Base-by-base conservation (phyloP, 2,113 vertebrate species). In the Cricetomys ansorgei region DNA sequence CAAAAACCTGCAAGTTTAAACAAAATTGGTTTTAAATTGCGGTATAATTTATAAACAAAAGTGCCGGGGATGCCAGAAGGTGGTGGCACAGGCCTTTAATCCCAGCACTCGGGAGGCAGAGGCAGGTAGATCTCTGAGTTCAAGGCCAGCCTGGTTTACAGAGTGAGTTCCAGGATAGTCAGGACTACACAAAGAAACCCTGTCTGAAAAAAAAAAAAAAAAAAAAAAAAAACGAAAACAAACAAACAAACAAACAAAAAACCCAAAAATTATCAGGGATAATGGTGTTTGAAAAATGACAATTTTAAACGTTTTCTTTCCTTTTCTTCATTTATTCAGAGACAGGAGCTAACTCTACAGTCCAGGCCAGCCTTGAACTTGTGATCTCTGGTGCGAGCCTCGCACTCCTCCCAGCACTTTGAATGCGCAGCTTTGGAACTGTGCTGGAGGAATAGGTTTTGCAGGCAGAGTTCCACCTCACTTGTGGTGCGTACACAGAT, bases 361-460 rank as follows among this genome's bases (percentile, higher is more conserved):
- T 10, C 50, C 25, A 40, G 85, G 67, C 23, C 13, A 9, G 69
- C 37, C 69, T 73, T 31, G 50, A 73, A 73, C 69, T 59, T 59
- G 2, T 0, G 3, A 88, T 34, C 50, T 43, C 21, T 27, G 37
- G 48, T 70, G 37, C 43, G 69, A 40, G 50, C 69, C 0, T n/a
- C n/a, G n/a, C n/a, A 2, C 53, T n/a, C n/a, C 27, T 15, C 55
- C 50, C 5, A 59, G 25, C 37, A 89, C 55, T 37, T 94, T 80
- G 96, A 76, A 83, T 90, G 91, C 75, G 40, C 27, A 59, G 94
- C 79, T 94, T 89, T 96, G 65, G 94, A 97, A 93, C 91, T 95
- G 92, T 23, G 13, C 95, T 67, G 57, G 91, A 53, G 81, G 95
- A 95, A 95, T 84, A 91, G 48, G 55, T 90, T 93, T 97, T 86